Evolutionary conservation across 2,888 invertebrate genomes (phyloP), one percentile per base, ranked within the genome.

Genomic region (Sarcophaga variegata): DNA sequence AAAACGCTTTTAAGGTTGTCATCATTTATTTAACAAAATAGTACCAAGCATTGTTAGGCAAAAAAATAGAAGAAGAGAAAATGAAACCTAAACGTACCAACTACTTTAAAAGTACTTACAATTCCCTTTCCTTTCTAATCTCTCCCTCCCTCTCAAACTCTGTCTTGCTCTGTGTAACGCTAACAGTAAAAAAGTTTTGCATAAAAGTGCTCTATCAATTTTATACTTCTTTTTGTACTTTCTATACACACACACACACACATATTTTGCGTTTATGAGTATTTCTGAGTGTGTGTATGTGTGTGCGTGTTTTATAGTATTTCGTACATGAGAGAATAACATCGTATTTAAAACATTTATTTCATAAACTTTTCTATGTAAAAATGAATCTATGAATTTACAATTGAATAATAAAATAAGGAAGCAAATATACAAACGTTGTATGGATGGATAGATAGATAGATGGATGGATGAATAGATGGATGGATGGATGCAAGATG

Each of bases 1-100:
- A 86, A 83, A 89, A 89, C 83, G 89, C 89, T 89, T 89, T 89
- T 88, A 89, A 83, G 82, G 83, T 81, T 85, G 81, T 86, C 89
- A 89, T 89, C 88, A 88, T 88, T 89, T 89, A 88, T 89, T 88
- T 78, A 89, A 69, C 66, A 81, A 80, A 85, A 83, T 66, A 54
- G 64, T 74, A 78, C 27, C 37, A 54, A 37, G 45, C 22, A 22
- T 45, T 82, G 37, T n/a, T n/a, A 60, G 25, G 17, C 54, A 54
- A 67, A 22, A 20, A 6, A 20, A 37, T n/a, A 69, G 47, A 45
- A 49, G 22, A 22, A 22, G 20, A 1, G 54, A 14, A n/a, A 54
- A 4, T 17, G 20, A 59, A 14, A 6, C n/a, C 27, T 45, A 47
- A 27, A 60, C n/a, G 12, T 47, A 67, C 25, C 20, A 64, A 84